Evolutionary conservation across 2,888 invertebrate species (phyloP).

Genomic region (Agrochola lota): DNA sequence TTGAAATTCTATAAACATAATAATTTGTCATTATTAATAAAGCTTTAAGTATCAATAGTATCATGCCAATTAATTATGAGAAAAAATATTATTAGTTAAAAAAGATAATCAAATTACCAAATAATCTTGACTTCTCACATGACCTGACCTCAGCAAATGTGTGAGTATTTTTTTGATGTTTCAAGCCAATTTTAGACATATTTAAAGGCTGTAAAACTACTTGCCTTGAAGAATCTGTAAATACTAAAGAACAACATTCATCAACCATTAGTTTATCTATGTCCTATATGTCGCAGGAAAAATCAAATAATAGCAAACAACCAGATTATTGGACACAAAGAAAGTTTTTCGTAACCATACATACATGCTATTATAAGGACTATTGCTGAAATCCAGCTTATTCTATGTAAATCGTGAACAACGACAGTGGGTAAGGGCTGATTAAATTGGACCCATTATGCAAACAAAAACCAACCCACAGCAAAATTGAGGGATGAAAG

Average conservation of each 20-base stretch:
- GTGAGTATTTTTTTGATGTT: slow-evolving; percentile 71
- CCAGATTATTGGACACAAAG: neutral
- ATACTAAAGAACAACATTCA: slow-evolving; percentile 72
- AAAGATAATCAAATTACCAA: slow-evolving; percentile 67
- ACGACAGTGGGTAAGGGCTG: neutral
- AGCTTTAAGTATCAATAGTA: neutral
- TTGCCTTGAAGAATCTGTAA: slow-evolving; percentile 84
- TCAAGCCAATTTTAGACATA: slow-evolving; percentile 60
- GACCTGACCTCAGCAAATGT: slow-evolving; percentile 77
- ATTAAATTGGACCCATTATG: no score
- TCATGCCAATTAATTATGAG: neutral
- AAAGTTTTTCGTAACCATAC: neutral
- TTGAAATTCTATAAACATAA: slow-evolving; percentile 35
- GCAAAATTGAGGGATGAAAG: neutral
- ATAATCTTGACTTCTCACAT: slow-evolving; percentile 71
- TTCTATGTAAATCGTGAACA: neutral
- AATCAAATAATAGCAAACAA: neutral
- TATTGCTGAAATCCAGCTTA: neutral
- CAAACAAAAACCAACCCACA: no score
- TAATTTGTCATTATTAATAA: neutral
- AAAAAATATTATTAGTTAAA: neutral
- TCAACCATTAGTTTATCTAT: neutral
- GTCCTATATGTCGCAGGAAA: neutral
- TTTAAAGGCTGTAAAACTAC: slow-evolving; percentile 82
- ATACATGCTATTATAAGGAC: neutral